Evolutionary conservation across 2,113 vertebrate species (phyloP).

Genomic region (Chiloscyllium plagiosum): DNA sequence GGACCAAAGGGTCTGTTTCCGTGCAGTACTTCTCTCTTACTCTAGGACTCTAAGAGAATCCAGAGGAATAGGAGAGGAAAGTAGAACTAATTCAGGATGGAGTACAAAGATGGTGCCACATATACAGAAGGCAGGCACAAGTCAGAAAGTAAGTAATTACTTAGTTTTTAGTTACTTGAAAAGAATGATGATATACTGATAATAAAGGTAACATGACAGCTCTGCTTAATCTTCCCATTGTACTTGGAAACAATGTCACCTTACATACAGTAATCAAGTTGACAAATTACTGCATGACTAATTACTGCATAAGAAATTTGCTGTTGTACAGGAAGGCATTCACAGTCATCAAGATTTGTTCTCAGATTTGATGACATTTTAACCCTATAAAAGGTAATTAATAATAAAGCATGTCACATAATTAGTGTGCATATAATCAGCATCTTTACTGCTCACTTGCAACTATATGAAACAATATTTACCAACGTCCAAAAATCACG

Average conservation of each 20-base stretch:
- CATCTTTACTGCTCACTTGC: not conserved
- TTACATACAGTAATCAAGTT: not conserved
- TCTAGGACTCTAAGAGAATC: not conserved
- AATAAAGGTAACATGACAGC: not conserved
- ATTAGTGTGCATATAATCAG: not conserved
- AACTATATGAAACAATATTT: not conserved
- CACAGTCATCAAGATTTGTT: not conserved
- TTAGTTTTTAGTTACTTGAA: not conserved
- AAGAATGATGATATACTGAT: not conserved
- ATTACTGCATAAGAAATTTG: not conserved
- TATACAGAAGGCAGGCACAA: not conserved
- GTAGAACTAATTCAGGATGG: not conserved
- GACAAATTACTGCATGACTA: not conserved
- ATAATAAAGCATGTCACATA: not conserved
- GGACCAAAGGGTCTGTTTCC: too few relatives aligned
- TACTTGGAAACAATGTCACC: not conserved
- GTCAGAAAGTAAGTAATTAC: not conserved
- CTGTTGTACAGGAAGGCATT: not conserved
- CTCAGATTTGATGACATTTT: not conserved
- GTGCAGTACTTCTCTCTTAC: too few relatives aligned
- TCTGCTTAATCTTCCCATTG: not conserved
- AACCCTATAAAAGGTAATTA: not conserved
- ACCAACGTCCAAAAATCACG: not conserved
- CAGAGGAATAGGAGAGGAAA: not conserved
- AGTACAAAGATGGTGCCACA: not conserved